A percentile compares a stretch with the other conserved stretches of the same genome.
Evolutionary conservation across 2,797 vertebrate species (phyloP).

Genomic region (Gymnoscopelus braueri): DNA sequence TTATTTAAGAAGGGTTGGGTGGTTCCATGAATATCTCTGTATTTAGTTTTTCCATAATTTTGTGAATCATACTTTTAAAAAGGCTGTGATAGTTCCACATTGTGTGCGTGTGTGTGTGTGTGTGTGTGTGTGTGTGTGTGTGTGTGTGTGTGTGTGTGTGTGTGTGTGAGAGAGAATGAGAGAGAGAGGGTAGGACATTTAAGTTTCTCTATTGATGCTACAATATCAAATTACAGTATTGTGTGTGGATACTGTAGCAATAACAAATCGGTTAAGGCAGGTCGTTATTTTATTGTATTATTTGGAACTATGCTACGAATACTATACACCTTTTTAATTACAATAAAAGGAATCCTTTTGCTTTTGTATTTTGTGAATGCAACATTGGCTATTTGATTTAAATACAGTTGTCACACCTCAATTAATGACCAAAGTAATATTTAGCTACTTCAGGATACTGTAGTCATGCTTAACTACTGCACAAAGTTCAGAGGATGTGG

Average conservation of each 20-base stretch:
- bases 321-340: slow-evolving; percentile 1
- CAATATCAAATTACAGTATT: neutral
- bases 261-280: slow-evolving; percentile 15
- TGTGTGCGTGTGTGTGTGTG: neutral
- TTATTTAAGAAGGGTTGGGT: slow-evolving; percentile 16
- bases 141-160: too few relatives aligned
- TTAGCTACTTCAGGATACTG: too few relatives aligned
- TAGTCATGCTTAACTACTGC: too few relatives aligned
- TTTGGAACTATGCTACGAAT: slow-evolving; percentile 25
- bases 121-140: too few relatives aligned
- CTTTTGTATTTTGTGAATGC: neutral
- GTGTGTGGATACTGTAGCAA: slow-evolving; percentile 18
- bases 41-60: slow-evolving; percentile 14
- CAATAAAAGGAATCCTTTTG: slow-evolving; percentile 22
- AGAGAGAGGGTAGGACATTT: too few relatives aligned
- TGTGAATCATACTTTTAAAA: slow-evolving; percentile 24
- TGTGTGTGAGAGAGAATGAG: too few relatives aligned
- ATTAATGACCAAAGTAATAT: too few relatives aligned
- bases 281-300: neutral
- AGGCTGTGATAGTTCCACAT: slow-evolving; percentile 32
- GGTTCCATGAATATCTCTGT: neutral
- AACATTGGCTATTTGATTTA: too few relatives aligned
- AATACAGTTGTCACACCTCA: too few relatives aligned
- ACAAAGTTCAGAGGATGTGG: too few relatives aligned
- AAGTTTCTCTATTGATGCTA: neutral